A percentile compares a stretch with the other conserved stretches of the same genome.
Conservation (phyloP, 2,888 invertebrate species). For the Bibio marci region DNA sequence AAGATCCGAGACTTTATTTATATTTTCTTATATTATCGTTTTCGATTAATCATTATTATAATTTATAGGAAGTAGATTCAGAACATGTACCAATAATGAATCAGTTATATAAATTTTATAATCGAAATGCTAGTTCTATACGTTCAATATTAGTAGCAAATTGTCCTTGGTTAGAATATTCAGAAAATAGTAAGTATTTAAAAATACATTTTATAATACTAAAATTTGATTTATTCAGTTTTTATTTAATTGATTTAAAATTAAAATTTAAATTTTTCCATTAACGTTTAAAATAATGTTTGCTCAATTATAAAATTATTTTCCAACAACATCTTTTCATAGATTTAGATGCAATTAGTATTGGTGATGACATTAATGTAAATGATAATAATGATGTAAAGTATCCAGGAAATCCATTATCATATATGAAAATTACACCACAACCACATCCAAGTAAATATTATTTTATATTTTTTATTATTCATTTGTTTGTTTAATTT, state of each 20-base stretch:
- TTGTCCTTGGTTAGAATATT: constrained; percentile 33
- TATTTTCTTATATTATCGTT: too few relatives aligned
- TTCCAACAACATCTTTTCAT: too few relatives aligned
- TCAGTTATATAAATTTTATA: constrained; percentile 56
- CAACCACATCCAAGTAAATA: too few relatives aligned
- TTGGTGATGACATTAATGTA: too few relatives aligned
- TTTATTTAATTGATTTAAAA: constrained; percentile 5
- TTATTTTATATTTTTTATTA: too few relatives aligned
- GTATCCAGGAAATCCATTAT: constrained; percentile 21
- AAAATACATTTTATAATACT: not conserved
- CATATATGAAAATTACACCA: constrained; percentile 20
- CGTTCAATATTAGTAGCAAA: constrained; percentile 61
- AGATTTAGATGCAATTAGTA: too few relatives aligned
- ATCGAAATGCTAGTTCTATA: constrained; percentile 62
- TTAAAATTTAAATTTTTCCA: too few relatives aligned
- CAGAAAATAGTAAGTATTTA: not conserved
- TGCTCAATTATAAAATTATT: too few relatives aligned
- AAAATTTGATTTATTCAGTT: not conserved
- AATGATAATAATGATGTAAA: not conserved
- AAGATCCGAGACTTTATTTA: too few relatives aligned
- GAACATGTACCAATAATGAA: constrained; percentile 64
- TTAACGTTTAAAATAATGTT: too few relatives aligned
- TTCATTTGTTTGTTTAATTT: too few relatives aligned
- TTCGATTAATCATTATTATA: too few relatives aligned
- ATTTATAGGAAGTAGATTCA: constrained; percentile 45